phyloP scores from a whole-genome alignment of 1,140 invertebrate genomes.

The Plectus sambesii region DNA sequence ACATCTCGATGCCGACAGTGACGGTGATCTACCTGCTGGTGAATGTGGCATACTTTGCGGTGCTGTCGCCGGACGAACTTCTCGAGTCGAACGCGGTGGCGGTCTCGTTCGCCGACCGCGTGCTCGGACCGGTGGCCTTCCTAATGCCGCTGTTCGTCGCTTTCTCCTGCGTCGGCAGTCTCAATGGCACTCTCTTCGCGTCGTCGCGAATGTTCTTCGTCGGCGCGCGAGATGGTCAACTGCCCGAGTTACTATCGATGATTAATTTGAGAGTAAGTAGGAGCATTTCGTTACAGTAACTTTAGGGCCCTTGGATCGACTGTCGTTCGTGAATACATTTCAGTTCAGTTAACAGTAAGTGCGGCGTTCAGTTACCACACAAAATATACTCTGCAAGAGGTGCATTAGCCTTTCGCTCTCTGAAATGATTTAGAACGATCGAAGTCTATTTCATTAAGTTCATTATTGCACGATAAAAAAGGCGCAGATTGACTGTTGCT shows the following conservation, averaged over 20 bases:
- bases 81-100: conserved; percentile 74
- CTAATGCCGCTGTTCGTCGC: conserved; percentile 43
- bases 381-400: too few species aligned
- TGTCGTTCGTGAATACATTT: too few species aligned
- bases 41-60: conserved; percentile 78
- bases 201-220: conserved; percentile 43
- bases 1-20: conserved; percentile 76
- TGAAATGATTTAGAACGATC: too few species aligned
- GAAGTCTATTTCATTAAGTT: too few species aligned
- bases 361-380: too few species aligned
- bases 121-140: conserved; percentile 26
- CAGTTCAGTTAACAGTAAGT: too few species aligned
- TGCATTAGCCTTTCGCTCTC: too few species aligned
- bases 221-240: conserved; percentile 39
- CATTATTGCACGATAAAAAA: too few species aligned
- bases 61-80: conserved; percentile 66
- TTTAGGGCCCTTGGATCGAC: too few species aligned
- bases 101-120: conserved; percentile 51
- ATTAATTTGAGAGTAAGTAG: conserved; percentile 36
- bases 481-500: too few species aligned
- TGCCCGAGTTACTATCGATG: conserved; percentile 43
- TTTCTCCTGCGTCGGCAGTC: conserved; percentile 30
- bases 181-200: conserved; percentile 41
- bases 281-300: too few species aligned
- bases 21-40: conserved; percentile 75